Conservation (phyloP, 1,140 invertebrate species). For the Penaeus vannamei region DNA sequence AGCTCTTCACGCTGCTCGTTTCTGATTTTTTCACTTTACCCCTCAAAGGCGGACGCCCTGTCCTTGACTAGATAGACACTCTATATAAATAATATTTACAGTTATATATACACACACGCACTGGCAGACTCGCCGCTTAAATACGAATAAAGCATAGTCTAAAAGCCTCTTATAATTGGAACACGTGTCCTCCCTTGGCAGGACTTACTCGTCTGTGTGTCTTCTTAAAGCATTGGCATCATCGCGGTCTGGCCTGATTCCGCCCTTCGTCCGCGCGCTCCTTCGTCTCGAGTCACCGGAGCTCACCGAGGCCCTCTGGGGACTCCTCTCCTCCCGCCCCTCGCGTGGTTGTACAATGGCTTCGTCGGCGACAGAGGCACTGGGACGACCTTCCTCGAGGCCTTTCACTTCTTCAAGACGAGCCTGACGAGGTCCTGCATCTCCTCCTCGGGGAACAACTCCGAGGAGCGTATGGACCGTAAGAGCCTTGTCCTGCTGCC, state of each 20-base stretch:
- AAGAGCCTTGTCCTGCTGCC: background rate
- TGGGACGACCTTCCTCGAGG: background rate
- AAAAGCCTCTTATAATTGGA: slow-evolving; percentile 39
- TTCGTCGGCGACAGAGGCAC: background rate
- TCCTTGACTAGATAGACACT: slow-evolving; percentile 39
- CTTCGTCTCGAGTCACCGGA: too few species aligned
- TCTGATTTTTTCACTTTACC: background rate
- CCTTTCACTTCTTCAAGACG: slow-evolving; percentile 12
- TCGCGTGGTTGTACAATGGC: too few species aligned
- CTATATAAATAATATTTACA: slow-evolving; percentile 35
- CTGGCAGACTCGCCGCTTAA: slow-evolving; percentile 30
- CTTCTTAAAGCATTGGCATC: slow-evolving; percentile 17
- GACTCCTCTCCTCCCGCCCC: too few species aligned
- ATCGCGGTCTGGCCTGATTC: too few species aligned
- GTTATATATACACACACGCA: slow-evolving; percentile 29
- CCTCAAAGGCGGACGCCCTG: too few species aligned
- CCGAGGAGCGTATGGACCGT: slow-evolving; percentile 2
- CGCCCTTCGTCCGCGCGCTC: too few species aligned
- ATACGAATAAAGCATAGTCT: slow-evolving; percentile 40
- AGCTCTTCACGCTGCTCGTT: too few species aligned
- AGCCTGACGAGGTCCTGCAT: slow-evolving; percentile 7
- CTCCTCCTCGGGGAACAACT: slow-evolving; percentile 5
- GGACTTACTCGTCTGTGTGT: slow-evolving; percentile 2
- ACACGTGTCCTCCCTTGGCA: background rate
- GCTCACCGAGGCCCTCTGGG: too few species aligned